Evolutionary conservation across 2,888 invertebrate species (phyloP), one percentile per base, ranked within the genome.

Genomic region (Hemaris fuciformis): DNA sequence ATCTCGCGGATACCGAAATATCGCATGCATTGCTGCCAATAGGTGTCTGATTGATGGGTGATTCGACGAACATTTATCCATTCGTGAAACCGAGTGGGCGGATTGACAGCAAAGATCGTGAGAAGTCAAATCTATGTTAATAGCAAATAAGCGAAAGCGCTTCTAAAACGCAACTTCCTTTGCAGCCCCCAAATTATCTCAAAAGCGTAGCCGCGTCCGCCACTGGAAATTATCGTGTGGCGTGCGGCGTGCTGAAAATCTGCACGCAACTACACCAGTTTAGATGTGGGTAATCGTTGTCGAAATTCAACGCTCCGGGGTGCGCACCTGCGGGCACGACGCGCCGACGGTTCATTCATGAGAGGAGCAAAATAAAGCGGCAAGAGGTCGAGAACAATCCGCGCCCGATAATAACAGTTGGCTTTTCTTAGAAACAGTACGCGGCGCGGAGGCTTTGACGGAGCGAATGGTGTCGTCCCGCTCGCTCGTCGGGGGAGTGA

Each of bases 401-500:
- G 78, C 80, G 79, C 74, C 80, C 78, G 88, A 85, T 91, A 91
- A 91, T 91, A 91, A 88, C 91, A 85, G 89, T 90, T 89, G 88
- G 87, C 84, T 90, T 90, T 91, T 91, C 91, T 90, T 73, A 80
- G 91, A 91, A 91, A 85, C 84, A 80, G 82, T 83, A 79, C 79
- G 74, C 65, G 76, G 83, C 83, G 82, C 75, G 84, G 81, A 91
- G 91, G 91, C 90, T 91, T 90, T 80, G 83, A 72, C 81, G 89
- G 88, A 83, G 85, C 83, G 83, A 79, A 78, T 81, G 71, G 68
- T 65, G 65, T 69, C 69, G 76, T 90, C 90, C 73, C 85, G 71
- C 75, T 91, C 84, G 77, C 85, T 67, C 89, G 23, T 41, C 62
- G 64, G 67, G 66, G 48, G 88, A 67, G 78, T 65, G 81, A 88